Evolutionary conservation across 2,797 vertebrate species (phyloP).

Genomic region (Pangasius mekongensis): DNA sequence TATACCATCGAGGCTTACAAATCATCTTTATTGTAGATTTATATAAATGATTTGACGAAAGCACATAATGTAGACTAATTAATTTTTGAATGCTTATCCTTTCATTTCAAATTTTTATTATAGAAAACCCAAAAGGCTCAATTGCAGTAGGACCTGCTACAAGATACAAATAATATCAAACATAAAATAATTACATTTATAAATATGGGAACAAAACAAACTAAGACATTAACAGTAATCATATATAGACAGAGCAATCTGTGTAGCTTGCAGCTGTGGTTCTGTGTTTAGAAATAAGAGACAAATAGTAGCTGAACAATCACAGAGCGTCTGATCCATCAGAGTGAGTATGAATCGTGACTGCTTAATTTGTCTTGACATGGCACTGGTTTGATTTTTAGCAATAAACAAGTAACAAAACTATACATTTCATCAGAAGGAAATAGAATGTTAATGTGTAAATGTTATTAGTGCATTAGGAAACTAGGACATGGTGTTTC

Average conservation of each 20-base stretch:
- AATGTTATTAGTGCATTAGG: background rate
- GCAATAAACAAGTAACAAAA: background rate
- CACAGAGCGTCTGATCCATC: background rate
- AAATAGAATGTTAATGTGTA: background rate
- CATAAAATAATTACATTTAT: slow-evolving; percentile 10
- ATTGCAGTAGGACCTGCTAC: slow-evolving; percentile 6
- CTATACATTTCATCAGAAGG: background rate
- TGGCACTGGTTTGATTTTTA: background rate
- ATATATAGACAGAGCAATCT: background rate
- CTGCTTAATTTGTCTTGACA: background rate
- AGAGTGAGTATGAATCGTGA: background rate
- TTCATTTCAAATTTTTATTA: slow-evolving; percentile 8
- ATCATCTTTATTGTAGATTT: slow-evolving; percentile 16
- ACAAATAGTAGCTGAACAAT: background rate
- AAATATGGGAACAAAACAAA: slow-evolving; percentile 16
- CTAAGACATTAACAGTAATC: background rate
- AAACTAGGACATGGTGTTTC: background rate
- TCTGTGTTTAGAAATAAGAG: background rate
- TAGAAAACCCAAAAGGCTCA: background rate
- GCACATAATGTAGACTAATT: background rate
- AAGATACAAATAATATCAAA: background rate
- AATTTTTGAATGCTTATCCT: background rate
- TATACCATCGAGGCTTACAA: background rate
- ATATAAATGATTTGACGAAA: background rate
- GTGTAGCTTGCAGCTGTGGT: background rate